Conservation (phyloP, 2,797 vertebrate species). For the Thaleichthys pacificus region DNA sequence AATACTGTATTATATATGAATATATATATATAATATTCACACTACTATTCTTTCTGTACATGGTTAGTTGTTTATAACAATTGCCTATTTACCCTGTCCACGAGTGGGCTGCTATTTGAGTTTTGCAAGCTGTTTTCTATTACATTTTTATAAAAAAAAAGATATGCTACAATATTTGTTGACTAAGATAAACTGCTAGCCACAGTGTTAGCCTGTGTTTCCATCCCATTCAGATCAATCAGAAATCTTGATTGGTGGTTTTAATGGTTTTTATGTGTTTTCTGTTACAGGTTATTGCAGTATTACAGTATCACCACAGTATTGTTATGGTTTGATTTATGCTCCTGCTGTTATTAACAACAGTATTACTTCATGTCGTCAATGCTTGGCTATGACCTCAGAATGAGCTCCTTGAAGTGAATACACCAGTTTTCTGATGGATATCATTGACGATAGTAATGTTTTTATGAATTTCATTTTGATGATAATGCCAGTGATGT, state of each 20-base stretch:
- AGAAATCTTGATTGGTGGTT: too few species aligned
- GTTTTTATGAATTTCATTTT: slow-evolving; percentile 33
- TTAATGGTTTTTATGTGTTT: too few species aligned
- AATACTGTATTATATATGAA: slow-evolving; percentile 86
- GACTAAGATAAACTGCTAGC: slow-evolving; percentile 10
- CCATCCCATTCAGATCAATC: too few species aligned
- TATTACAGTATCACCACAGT: too few species aligned
- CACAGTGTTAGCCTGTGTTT: not conserved
- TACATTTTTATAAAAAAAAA: not conserved
- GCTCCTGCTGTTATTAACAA: too few species aligned
- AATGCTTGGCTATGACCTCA: too few species aligned
- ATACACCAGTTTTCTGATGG: too few species aligned
- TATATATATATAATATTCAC: slow-evolving; percentile 79
- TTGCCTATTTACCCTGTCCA: slow-evolving; percentile 3
- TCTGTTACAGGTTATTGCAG: not conserved
- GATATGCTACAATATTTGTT: not conserved
- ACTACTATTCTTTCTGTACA: slow-evolving; percentile 6
- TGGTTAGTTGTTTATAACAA: too few species aligned
- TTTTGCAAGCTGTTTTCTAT: not conserved
- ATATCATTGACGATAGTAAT: too few species aligned
- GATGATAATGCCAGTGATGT: slow-evolving; percentile 18
- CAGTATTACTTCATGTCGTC: not conserved
- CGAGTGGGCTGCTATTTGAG: not conserved
- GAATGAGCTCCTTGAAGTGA: too few species aligned
- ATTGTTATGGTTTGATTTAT: too few species aligned